A percentile compares a stretch with the other conserved stretches of the same genome.
These are phyloP conservation scores for Mus caroli DNA, from an alignment of 2,797 vertebrate species.

Conservation along the genomic window DNA sequence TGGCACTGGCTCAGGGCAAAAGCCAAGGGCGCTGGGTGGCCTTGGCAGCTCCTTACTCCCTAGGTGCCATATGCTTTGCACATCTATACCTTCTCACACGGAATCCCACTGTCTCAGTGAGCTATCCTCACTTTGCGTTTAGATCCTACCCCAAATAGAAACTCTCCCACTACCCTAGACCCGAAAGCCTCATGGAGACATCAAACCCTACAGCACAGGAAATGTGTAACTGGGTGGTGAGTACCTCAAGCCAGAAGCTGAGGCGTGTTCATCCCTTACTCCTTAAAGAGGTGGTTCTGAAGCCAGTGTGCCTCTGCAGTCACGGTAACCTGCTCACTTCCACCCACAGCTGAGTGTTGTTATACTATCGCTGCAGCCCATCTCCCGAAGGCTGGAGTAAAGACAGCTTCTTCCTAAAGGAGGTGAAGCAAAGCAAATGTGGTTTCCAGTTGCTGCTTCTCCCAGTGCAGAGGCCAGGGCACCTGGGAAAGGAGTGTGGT, in stretches of 20 bases:
- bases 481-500: neutral
- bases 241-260: neutral
- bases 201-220: neutral
- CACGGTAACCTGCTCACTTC: fast-evolving
- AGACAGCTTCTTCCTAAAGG: constrained; percentile 33
- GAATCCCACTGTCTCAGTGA: neutral
- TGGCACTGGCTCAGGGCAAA: neutral
- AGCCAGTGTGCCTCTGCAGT: no score
- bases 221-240: neutral
- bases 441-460: constrained; percentile 26
- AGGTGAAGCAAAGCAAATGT: constrained; percentile 25
- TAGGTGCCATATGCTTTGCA: neutral
- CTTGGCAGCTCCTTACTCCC: neutral
- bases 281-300: neutral
- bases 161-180: neutral
- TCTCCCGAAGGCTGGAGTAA: constrained; percentile 19
- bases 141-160: neutral
- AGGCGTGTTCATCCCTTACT: neutral
- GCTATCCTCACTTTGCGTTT: neutral
- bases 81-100: neutral
- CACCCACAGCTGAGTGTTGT: neutral
- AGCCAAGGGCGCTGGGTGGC: neutral
- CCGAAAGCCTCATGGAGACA: neutral
- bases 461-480: neutral
- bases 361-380: neutral